These are phyloP conservation scores for Glaucomys volans DNA, from an alignment of 2,113 vertebrate genomes.

Conservation along the genomic window DNA sequence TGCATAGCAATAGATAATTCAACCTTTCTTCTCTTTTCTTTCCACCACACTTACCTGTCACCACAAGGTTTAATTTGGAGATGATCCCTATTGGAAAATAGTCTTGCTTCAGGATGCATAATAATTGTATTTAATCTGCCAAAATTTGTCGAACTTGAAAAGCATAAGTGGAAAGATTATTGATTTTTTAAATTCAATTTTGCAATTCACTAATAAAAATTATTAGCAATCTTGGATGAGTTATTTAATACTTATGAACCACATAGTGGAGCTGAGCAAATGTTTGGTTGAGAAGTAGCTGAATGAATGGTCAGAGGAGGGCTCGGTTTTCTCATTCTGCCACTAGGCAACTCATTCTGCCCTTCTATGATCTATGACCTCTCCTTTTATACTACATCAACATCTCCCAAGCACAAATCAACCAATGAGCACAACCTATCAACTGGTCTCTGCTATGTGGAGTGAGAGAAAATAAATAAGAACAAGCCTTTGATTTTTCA, in stretches of 20 bases:
- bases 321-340: neutral
- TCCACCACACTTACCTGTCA: too few species aligned
- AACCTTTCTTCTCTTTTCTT: neutral
- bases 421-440: neutral
- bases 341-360: neutral
- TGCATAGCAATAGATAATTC: neutral
- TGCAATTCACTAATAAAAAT: constrained; percentile 44
- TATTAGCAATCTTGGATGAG: constrained; percentile 17
- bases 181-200: constrained; percentile 5
- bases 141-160: constrained; percentile 37
- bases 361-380: neutral
- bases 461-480: neutral
- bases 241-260: constrained; percentile 32
- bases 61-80: constrained; percentile 19
- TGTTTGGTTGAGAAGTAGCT: constrained; percentile 32
- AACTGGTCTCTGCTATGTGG: neutral
- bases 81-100: constrained; percentile 46
- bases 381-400: neutral
- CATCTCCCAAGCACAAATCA: neutral
- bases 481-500: neutral
- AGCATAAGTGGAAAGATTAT: neutral
- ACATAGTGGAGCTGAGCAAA: neutral
- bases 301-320: neutral
- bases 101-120: constrained; percentile 33
- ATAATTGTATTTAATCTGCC: constrained; percentile 40